Evolutionary conservation across 2,113 vertebrate species (phyloP).

Genomic region (Redunca redunca): DNA sequence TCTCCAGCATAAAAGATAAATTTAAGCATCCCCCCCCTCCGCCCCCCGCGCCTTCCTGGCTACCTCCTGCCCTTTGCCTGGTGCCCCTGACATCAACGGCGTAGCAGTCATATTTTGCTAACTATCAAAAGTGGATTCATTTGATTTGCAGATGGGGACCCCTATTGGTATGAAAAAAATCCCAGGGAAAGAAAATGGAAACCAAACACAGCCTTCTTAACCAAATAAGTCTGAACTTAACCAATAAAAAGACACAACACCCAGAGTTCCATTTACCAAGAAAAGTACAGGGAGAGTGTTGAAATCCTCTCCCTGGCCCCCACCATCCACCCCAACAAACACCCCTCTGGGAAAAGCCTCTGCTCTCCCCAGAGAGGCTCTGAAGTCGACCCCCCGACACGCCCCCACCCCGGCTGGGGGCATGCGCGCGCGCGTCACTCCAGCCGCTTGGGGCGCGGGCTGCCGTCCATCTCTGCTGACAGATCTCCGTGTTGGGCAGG

Average conservation of each 20-base stretch:
- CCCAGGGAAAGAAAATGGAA: constrained; percentile 62
- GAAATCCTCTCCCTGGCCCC: not conserved
- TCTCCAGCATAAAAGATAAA: constrained; percentile 30
- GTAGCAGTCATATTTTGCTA: constrained; percentile 44
- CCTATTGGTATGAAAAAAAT: constrained; percentile 83
- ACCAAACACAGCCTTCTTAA: not conserved
- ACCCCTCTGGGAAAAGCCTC: not conserved
- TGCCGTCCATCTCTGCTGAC: constrained; percentile 75
- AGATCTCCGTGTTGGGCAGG: constrained; percentile 77
- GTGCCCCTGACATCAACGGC: not conserved
- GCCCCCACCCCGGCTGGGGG: not conserved
- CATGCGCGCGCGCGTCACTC: not conserved
- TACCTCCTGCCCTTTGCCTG: constrained; percentile 50
- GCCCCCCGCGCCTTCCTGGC: not conserved
- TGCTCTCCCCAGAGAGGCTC: not conserved
- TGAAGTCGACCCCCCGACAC: constrained; percentile 40
- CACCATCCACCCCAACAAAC: not conserved
- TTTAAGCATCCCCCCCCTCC: not conserved
- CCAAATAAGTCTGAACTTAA: constrained; percentile 7
- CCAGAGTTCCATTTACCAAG: not conserved
- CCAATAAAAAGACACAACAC: not conserved
- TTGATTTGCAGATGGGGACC: constrained; percentile 85
- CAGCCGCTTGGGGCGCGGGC: not conserved
- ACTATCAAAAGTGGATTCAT: constrained; percentile 64
- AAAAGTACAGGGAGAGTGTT: not conserved